Percentiles rank a stretch among this genome's conserved stretches.
These are phyloP conservation scores for Sarcophaga variegata DNA, from an alignment of 2,888 invertebrate genomes.

Conservation along the genomic window DNA sequence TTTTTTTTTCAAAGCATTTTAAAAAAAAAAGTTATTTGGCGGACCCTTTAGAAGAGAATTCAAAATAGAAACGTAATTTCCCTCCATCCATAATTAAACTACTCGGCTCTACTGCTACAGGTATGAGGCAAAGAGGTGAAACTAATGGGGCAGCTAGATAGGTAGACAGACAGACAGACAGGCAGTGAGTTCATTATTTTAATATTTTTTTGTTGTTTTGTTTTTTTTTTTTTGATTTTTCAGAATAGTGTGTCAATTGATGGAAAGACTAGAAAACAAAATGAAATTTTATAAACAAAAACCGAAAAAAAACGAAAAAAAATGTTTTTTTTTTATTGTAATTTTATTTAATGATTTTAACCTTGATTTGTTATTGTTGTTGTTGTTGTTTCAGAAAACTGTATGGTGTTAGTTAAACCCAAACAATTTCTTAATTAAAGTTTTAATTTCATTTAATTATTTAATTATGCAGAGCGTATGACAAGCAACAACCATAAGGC, in stretches of 20 bases:
- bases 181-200: background rate
- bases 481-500: background rate
- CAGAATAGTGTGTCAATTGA: background rate
- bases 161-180: background rate
- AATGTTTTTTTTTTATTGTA: slow-evolving; percentile 6
- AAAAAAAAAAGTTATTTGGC: too few species aligned
- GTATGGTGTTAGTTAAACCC: background rate
- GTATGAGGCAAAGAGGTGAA: too few species aligned
- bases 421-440: background rate
- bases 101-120: too few species aligned
- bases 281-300: background rate
- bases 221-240: background rate
- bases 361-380: slow-evolving; percentile 30
- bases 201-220: too few species aligned
- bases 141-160: too few species aligned
- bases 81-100: background rate
- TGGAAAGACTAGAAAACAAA: slow-evolving; percentile 2
- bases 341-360: slow-evolving; percentile 51
- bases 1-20: too few species aligned
- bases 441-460: background rate
- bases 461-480: background rate
- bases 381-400: too few species aligned
- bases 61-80: slow-evolving; percentile 5
- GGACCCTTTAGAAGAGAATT: background rate
- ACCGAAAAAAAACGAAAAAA: background rate